phyloP scores from a whole-genome alignment of 2,888 invertebrate genomes.

The Acanthococcus lagerstroemiae region DNA sequence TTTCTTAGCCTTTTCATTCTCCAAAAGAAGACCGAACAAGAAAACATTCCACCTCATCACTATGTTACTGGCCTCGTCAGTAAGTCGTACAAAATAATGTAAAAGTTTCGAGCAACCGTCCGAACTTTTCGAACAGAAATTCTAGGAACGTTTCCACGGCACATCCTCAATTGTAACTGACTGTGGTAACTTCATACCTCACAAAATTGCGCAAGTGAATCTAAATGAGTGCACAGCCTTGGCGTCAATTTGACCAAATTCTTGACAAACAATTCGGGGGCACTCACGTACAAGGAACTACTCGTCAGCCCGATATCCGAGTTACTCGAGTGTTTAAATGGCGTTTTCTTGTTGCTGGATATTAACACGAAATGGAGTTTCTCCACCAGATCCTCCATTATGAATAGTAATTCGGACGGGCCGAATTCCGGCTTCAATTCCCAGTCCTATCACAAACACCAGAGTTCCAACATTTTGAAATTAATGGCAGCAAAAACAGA shows the following conservation, averaged over 20 bases:
- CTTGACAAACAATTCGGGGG: conserved; percentile 34
- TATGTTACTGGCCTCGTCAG: too few relatives aligned
- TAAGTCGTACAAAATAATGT: too few relatives aligned
- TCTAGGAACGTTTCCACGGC: too few relatives aligned
- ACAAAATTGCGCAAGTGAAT: conserved; percentile 41
- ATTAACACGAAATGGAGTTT: conserved; percentile 47
- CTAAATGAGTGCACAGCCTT: conserved; percentile 44
- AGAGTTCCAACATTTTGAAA: background rate
- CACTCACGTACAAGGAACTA: conserved; percentile 29
- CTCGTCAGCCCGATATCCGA: conserved; percentile 10
- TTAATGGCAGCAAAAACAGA: background rate
- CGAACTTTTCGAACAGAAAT: too few relatives aligned
- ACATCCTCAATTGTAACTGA: too few relatives aligned
- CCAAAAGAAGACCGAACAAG: too few relatives aligned
- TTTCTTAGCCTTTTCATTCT: too few relatives aligned
- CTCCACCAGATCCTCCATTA: conserved; percentile 49
- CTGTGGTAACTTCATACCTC: conserved; percentile 36
- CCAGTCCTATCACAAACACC: conserved; percentile 34
- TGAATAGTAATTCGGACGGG: conserved; percentile 43
- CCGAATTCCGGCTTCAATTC: conserved; percentile 38
- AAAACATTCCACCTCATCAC: too few relatives aligned
- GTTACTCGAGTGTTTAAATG: conserved; percentile 8
- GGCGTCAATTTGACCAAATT: conserved; percentile 44
- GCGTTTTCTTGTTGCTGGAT: conserved; percentile 36
- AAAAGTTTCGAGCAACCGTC: too few relatives aligned